Evolutionary conservation across 2,113 vertebrate genomes (phyloP).

Genomic region (Nothobranchius kuhntae): DNA sequence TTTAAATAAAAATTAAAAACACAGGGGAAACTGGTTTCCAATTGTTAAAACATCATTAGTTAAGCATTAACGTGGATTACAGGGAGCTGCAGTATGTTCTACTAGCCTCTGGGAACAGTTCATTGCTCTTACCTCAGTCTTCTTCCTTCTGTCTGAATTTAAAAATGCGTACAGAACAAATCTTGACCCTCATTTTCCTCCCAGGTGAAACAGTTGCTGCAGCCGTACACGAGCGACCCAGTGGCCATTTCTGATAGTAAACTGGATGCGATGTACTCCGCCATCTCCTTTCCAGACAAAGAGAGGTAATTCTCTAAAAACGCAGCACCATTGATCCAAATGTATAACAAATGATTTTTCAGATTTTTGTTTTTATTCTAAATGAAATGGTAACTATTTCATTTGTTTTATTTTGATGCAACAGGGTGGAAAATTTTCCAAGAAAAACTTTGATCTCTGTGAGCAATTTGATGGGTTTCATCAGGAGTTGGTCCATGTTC

Average conservation of each 20-base stretch:
- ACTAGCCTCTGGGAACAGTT: too few species aligned
- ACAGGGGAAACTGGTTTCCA: too few species aligned
- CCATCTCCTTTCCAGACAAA: conserved; percentile 82
- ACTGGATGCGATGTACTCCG: conserved; percentile 74
- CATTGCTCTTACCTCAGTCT: too few species aligned
- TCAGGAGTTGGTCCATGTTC: conserved; percentile 78
- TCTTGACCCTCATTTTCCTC: background rate
- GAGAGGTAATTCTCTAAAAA: conserved; percentile 72
- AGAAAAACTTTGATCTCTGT: conserved; percentile 66
- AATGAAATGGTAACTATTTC: background rate
- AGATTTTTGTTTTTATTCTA: too few species aligned
- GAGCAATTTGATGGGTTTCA: conserved; percentile 71
- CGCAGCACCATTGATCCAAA: too few species aligned
- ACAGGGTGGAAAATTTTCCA: conserved; percentile 77
- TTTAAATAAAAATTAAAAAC: too few species aligned
- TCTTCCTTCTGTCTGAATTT: too few species aligned
- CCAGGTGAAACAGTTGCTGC: conserved; percentile 56
- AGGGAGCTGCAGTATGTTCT: too few species aligned
- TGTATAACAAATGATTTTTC: too few species aligned
- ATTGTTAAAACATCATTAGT: too few species aligned
- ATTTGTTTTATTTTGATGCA: background rate
- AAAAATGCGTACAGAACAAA: background rate
- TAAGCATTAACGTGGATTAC: too few species aligned
- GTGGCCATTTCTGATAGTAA: conserved; percentile 39
- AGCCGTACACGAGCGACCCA: conserved; percentile 51